Evolutionary conservation across 2,797 vertebrate genomes (phyloP), one percentile per base, ranked within the genome.

Genomic region (Fratercula arctica): DNA sequence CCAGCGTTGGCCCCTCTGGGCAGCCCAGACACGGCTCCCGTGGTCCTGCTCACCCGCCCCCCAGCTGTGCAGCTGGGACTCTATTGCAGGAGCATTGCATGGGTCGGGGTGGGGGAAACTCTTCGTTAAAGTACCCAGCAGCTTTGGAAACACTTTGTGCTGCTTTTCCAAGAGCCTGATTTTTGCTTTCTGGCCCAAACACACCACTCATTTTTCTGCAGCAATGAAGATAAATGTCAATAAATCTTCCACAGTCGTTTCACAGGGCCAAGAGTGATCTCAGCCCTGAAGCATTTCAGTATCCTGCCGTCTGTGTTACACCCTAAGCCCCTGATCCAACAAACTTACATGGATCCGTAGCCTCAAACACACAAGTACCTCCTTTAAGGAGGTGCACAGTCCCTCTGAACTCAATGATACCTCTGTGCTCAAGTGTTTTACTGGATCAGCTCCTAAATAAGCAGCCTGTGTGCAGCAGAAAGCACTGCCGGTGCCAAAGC

Each of bases 131-230:
- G 16, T 26, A 51, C 35, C 61, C 9, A 0, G 60, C 89, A 87
- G 82, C 74, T 83, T 75, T 93, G 85, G 85, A 90, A 92, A 64
- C 54, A 35, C 35, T 91, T 57, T 10, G n/a, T 51, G 79, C 33
- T 69, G 76, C 89, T 79, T 77, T 92, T 84, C 88, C 83, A 85
- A 96, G 91, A 85, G 93, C 45, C 60, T 79, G 54, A 60, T 79
- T 95, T 94, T 86, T 63, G n/a, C 74, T 87, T 88, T 87, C 93
- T 94, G 95, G 89, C 89, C 54, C 43, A 33, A 91, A 85, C 74
- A 81, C 95, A 37, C 35, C 45, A 45, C 46, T 94, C 63, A 9
- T 80, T 96, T 95, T 79, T 90, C 89, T 90, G 72, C 66, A 81
- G 75, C 77, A 29, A 9, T 50, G 83, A 90, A 91, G 96, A 96